Conservation (phyloP, 2,888 invertebrate species). For the Brenthis ino region DNA sequence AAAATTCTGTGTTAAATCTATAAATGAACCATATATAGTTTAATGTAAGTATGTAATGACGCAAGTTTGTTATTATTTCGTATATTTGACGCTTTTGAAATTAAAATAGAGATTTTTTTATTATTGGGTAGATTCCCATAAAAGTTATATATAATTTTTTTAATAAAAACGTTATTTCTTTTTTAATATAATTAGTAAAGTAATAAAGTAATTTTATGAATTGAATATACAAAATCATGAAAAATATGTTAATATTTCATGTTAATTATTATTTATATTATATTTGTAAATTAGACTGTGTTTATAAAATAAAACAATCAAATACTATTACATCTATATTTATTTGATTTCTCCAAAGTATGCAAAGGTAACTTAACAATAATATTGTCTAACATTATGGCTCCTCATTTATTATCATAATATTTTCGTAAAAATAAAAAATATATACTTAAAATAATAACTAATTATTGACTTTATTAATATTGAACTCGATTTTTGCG, state of each 20-base stretch:
- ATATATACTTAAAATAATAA: conserved; percentile 22
- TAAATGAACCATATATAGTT: no score
- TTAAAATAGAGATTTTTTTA: no score
- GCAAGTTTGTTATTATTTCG: no score
- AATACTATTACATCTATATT: conserved; percentile 50
- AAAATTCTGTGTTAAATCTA: no score
- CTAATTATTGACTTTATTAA: conserved; percentile 27
- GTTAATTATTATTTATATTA: conserved; percentile 12
- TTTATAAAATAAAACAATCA: conserved; percentile 56
- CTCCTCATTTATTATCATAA: conserved; percentile 50
- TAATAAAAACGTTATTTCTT: no score
- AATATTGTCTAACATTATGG: conserved; percentile 63
- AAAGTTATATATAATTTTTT: no score
- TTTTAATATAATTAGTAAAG: no score
- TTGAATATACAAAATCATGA: conserved; percentile 2
- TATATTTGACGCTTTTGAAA: no score
- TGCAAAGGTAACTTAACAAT: conserved; percentile 72
- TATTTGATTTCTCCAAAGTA: conserved; percentile 48
- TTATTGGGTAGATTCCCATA: no score
- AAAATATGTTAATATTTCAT: neutral
- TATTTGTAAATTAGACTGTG: conserved; percentile 37
- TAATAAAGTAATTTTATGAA: no score
- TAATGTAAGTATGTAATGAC: no score
- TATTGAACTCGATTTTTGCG: conserved; percentile 16
- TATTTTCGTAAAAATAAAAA: conserved; percentile 26